Evolutionary conservation across 2,797 vertebrate genomes (phyloP), one percentile per base, ranked within the genome.

Genomic region (Cyclura pinguis): DNA sequence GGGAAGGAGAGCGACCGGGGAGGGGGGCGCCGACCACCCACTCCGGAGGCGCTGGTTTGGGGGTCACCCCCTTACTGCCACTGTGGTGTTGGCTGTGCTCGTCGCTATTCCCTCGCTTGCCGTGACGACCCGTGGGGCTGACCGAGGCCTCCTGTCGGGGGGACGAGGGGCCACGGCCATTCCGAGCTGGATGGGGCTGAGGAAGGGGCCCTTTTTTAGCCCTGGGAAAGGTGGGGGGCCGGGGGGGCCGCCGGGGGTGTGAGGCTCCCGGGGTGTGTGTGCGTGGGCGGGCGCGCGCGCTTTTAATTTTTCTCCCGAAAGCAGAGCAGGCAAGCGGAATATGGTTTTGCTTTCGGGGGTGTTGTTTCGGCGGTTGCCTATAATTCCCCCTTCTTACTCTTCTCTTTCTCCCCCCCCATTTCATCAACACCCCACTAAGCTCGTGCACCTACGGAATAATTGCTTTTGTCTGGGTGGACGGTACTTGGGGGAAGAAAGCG

Each of bases 391-490:
- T 47, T 47, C 84, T 47, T 47, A 24, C 64, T 62, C 72, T 62
- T 29, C 27, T 47, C 47, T 14, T 18, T 62, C 24, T 29, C 3
- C 84, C 3, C 69, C 69, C 13, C 42, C 69, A n/a, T 73, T 67
- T 29, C 59, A 62, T 29, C 85, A 93, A 94, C 95, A 96, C 95
- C 93, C 93, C 94, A 95, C 93, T 95, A 90, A 95, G 95, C 95
- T 96, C 93, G 42, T 14, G 98, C 97, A 98, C 98, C 98, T 96
- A 94, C 97, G 98, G 98, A 98, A 98, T 98, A 98, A 98, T 98
- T 98, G 98, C 98, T 98, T 99, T 98, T 99, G 98, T 99, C 98
- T 98, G 98, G 98, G 98, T 98, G 98, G 98, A 96, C 95, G 94
- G 67, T 52, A 82, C 96, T 95, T 96, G 94, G 98, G 98, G 97